Evolutionary conservation across 92 coral and sea anemone species (phyloP), one percentile per base, ranked within the genome.

Genomic region (Montipora capitata): DNA sequence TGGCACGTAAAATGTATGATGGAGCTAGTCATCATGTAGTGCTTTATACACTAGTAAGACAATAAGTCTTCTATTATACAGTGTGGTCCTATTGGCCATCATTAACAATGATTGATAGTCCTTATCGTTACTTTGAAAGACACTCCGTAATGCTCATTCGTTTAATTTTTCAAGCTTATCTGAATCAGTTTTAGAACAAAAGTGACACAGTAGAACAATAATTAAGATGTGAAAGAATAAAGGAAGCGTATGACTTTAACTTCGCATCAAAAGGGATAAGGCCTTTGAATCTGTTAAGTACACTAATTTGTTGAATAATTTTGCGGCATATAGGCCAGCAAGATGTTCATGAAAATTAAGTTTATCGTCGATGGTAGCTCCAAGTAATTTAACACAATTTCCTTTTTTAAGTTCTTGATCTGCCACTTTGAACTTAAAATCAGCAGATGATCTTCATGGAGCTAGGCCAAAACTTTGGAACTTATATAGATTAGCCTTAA

Each of bases 401-500:
- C 15, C 51, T 74, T 89, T 84, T 82, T 82, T 56, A 81, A 83
- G 84, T 85, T 72, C 58, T 85, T 78, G 49, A 49, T 68, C 77
- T 41, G 54, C 77, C 44, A 49, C 90, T 77, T 62, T 44, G 74
- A 85, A 85, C 79, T 80, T 79, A 16, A 80, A 81, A 69, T 90
- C 65, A 39, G 63, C 86, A 61, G 78, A 74, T 41, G 80, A 74
- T 78, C 93, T 85, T n/a, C 90, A 77, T 68, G 83, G 87, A 78
- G 90, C 93, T 43, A 90, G 77, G 41, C 93, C 93, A 77, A 90
- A 76, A 71, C 93, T 90, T 85, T 90, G 93, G 66, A 84, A 90
- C 68, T 77, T 90, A 43, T 75, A 56, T 44, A 84, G 74, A 48
- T 89, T 89, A n/a, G 92, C 88, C 84, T 75, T 85, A 15, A 90